Conservation (phyloP, 2,797 vertebrate genomes). For the Peromyscus eremicus region DNA sequence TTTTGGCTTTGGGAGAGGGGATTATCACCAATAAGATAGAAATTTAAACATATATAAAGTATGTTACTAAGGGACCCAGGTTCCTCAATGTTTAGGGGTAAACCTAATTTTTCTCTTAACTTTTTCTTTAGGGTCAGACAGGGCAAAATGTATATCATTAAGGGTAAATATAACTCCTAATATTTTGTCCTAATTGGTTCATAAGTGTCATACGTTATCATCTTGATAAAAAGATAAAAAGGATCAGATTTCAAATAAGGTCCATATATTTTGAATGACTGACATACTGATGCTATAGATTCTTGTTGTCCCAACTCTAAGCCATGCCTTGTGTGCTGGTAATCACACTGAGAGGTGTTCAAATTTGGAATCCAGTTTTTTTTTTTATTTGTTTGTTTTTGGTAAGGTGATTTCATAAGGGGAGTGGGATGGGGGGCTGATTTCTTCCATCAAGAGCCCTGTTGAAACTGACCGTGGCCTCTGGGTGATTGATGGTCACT, state of each 20-base stretch:
- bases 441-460: neutral
- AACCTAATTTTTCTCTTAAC: neutral
- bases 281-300: neutral
- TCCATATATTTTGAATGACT: neutral
- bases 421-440: neutral
- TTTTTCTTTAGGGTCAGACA: neutral
- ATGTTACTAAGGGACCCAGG: neutral
- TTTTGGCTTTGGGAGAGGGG: neutral
- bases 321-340: neutral
- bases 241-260: slow-evolving; percentile 16
- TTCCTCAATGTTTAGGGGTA: neutral
- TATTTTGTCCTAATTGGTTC: neutral
- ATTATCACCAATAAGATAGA: neutral
- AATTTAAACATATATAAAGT: neutral
- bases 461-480: neutral
- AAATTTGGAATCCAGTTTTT: neutral
- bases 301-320: neutral
- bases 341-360: neutral
- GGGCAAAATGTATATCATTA: neutral
- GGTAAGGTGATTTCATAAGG: neutral
- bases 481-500: neutral
- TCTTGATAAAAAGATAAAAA: neutral
- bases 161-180: neutral
- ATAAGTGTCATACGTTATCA: neutral
- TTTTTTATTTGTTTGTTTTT: neutral